Base-by-base conservation (phyloP, 2,113 vertebrate genomes). In the Suncus etruscus region DNA sequence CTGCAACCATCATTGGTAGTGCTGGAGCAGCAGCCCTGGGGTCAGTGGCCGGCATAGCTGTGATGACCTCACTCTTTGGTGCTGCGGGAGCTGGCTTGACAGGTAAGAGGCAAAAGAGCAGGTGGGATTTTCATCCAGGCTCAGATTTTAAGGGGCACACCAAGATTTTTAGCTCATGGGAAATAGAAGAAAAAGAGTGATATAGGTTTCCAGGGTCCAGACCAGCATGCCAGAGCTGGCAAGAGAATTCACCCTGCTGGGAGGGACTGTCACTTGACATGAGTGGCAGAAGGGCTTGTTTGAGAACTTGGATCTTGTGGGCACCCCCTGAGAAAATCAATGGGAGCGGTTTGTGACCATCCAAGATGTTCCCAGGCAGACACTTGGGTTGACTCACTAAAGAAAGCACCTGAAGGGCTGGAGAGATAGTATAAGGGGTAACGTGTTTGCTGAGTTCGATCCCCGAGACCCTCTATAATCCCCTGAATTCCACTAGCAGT, bases 41-140 rank as follows among this genome's bases (percentile, higher is more conserved):
- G 58, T 99, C 99, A 0, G 98, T 97, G 11, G 97, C 99, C 0
- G 99, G 99, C 78, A 99, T 99, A 25, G 99, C 99, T 11, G 97
- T 99, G 96, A 99, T 99, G 97, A 98, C 99, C 14, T 99, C 99
- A 0, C 97, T 99, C 54, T 99, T 99, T 12, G 99, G 99, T 31
- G 99, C 99, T 1, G 99, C 99, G 3, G 99, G 99, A 80, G 99
- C 99, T 0, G 99, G 99, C 32, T 96, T 99, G 77, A 98, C 99
- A 16, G 99, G 99, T 99, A 47, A 94, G 96, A 47, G 32, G 83
- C 25, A 1, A 20, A 14, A 68, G 72, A 8, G 7, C 3, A 0
- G 0, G 61, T 20, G 31, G 63, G 39, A 11, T 74, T 31, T 74
- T 54, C 11, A 2, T 6, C 61, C 29, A 14, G 29, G 74, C 31